Conservation (phyloP, 2,797 vertebrate species). For the Pseudotriccus pelzelni region DNA sequence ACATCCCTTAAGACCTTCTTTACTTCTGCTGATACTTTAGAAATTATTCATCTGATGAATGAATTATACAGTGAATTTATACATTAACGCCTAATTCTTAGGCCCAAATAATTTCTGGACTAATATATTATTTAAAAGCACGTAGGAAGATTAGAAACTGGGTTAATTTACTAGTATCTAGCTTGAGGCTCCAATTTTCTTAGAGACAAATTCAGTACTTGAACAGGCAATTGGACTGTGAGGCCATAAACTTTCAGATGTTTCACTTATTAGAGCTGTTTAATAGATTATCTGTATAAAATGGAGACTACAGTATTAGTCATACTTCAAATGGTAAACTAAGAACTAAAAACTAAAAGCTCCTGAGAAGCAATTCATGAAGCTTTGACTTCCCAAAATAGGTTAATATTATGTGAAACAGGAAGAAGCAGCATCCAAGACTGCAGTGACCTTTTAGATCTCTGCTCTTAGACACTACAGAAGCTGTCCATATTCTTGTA, state of each 20-base stretch:
- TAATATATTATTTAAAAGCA: constrained; percentile 63
- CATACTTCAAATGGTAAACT: neutral
- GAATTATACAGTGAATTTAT: constrained; percentile 61
- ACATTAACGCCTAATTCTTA: constrained; percentile 31
- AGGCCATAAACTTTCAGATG: neutral
- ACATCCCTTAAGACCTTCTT: constrained; percentile 37
- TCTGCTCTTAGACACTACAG: neutral
- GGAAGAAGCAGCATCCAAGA: neutral
- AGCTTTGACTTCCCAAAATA: neutral
- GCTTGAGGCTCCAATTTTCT: constrained; percentile 20
- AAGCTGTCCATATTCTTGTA: neutral
- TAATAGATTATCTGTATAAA: neutral
- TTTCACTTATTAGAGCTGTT: neutral
- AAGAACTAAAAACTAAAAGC: neutral
- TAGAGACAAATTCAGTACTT: neutral
- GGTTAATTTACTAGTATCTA: constrained; percentile 46
- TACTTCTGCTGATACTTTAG: constrained; percentile 50
- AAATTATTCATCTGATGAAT: constrained; percentile 60
- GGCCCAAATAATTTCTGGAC: constrained; percentile 30
- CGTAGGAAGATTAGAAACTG: constrained; percentile 47
- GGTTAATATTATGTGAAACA: neutral
- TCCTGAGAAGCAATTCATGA: neutral
- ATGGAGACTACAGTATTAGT: neutral
- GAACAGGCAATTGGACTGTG: neutral
- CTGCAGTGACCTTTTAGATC: neutral